These are phyloP conservation scores for Sarcophaga subvicina DNA, from an alignment of 2,888 invertebrate species.

Conservation along the genomic window DNA sequence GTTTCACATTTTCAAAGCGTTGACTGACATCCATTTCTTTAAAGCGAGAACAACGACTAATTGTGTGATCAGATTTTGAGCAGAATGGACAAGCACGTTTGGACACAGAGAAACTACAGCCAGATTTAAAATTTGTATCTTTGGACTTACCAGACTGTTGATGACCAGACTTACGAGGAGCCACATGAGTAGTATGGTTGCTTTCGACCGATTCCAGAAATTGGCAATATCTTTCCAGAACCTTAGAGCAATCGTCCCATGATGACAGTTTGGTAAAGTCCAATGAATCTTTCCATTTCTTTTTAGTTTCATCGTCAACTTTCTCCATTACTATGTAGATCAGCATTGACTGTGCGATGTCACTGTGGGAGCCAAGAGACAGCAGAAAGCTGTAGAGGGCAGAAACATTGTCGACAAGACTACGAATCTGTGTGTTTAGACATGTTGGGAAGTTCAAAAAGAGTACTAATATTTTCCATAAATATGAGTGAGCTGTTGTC, in stretches of 20 bases:
- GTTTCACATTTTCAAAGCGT: conserved; percentile 3
- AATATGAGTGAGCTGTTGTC: too few species aligned
- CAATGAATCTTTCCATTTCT: too few species aligned
- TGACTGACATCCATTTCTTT: background rate
- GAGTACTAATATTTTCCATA: too few species aligned
- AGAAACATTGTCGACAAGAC: conserved; percentile 43
- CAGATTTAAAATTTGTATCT: background rate
- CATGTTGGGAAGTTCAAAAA: too few species aligned
- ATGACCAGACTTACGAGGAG: background rate
- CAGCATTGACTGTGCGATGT: too few species aligned
- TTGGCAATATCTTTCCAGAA: too few species aligned
- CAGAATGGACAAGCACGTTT: background rate
- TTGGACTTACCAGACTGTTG: conserved; percentile 1
- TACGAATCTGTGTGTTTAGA: conserved; percentile 12
- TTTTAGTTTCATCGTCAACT: too few species aligned
- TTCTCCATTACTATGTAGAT: too few species aligned
- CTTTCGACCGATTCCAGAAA: background rate
- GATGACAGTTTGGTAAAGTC: too few species aligned
- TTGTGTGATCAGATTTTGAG: background rate
- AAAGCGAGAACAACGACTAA: background rate
- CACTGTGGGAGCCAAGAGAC: too few species aligned
- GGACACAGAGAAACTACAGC: background rate
- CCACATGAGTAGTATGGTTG: background rate
- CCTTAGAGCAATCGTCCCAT: too few species aligned
- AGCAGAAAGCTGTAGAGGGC: conserved; percentile 40